Base-by-base conservation (phyloP, 2,113 vertebrate genomes). In the Shinisaurus crocodilurus region DNA sequence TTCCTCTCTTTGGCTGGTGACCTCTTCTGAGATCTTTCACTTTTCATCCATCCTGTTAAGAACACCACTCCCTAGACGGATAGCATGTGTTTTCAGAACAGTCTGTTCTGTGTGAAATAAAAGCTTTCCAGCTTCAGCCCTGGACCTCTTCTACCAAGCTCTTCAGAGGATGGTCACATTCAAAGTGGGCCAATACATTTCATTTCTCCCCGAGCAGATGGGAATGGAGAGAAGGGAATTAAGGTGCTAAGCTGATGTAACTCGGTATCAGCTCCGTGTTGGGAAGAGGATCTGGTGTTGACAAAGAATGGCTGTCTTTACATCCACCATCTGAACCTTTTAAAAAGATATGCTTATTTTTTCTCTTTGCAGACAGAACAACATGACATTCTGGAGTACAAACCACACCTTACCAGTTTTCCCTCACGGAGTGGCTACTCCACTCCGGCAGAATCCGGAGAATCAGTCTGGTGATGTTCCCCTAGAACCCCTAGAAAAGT, bases 261-360 rank as follows among this genome's bases (percentile, higher is more conserved):
- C 45, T 88, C 83, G 81, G 88, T 92, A 79, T 94, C 93, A 92
- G 65, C 0, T 48, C 75, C 63, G 48, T 34, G 80, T 95, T 91
- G 85, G 90, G 92, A 82, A 74, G 90, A 90, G 80, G 69, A 89
- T 93, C 87, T 43, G 0, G 87, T 88, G 92, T 77, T 86, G 91
- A 91, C 84, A 90, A 92, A 80, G 86, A 93, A 82, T 57, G 0
- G 0, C 90, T 91, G 70, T 82, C 90, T 87, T 90, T 82, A 92
- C 50, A 89, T 34, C 76, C 69, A 82, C 90, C 87, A 92, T 88
- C 83, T 89, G 91, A 77, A 89, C 90, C 76, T 84, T 0, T 0
- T 89, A 60, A 1, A 87, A 80, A 72, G 89, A 95, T 50, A 70
- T 85, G 43, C 4, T 29, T n/a, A 70, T 45, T 70, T 43, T 45